phyloP scores from a whole-genome alignment of 2,888 invertebrate genomes.

The Drosophila meridionalis region DNA sequence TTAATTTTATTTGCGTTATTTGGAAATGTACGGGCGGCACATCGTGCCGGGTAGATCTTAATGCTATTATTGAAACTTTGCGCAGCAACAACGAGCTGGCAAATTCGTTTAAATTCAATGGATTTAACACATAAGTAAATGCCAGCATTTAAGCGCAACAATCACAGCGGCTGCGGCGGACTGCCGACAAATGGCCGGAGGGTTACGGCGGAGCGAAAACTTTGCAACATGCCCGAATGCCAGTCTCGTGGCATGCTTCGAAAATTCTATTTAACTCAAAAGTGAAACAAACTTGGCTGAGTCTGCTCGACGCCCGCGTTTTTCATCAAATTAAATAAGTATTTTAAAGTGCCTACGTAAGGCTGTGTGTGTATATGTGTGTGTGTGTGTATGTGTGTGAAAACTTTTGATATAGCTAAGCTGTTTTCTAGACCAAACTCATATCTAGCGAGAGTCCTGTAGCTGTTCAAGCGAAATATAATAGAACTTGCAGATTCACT shows the following conservation, averaged over 20 bases:
- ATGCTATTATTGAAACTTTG: slow-evolving; percentile 35
- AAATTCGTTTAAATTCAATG: slow-evolving; percentile 66
- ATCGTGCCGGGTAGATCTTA: slow-evolving; percentile 14
- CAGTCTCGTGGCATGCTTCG: slow-evolving; percentile 6
- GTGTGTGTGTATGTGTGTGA: not conserved
- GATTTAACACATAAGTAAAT: slow-evolving; percentile 54
- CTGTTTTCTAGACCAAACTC: slow-evolving; percentile 14
- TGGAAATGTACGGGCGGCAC: slow-evolving; percentile 12
- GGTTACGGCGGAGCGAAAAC: slow-evolving; percentile 12
- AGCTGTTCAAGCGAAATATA: slow-evolving; percentile 31
- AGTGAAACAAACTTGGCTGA: slow-evolving; percentile 67
- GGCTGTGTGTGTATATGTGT: not conserved
- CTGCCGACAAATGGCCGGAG: not conserved
- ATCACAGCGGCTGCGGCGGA: slow-evolving; percentile 16
- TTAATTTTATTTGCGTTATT: slow-evolving; percentile 20
- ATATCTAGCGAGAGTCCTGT: slow-evolving; percentile 7
- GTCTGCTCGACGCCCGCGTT: slow-evolving; percentile 39
- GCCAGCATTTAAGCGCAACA: slow-evolving; percentile 44
- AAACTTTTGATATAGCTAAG: slow-evolving; percentile 18
- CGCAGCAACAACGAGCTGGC: slow-evolving; percentile 17
- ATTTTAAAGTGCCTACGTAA: slow-evolving; percentile 47
- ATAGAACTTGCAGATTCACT: slow-evolving; percentile 28
- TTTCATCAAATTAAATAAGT: slow-evolving; percentile 64
- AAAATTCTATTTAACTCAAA: slow-evolving; percentile 65
- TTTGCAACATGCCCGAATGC: not conserved